These are phyloP conservation scores for Stichodactyla helianthus DNA, from an alignment of 64 coral and sea anemone genomes.

Conservation along the genomic window DNA sequence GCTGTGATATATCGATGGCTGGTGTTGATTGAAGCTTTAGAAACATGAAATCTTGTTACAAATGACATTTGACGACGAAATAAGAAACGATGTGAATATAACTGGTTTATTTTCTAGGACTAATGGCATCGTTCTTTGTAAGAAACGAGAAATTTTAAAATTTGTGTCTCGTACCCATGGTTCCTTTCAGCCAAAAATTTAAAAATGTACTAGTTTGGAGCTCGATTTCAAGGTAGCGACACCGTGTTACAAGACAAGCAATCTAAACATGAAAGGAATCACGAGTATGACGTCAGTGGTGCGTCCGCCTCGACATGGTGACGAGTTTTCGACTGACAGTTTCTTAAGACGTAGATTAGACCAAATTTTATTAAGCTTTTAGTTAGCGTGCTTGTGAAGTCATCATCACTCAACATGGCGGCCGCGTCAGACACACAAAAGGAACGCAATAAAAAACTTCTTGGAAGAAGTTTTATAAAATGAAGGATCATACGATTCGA, in stretches of 20 bases:
- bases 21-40: background rate
- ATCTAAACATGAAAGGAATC: background rate
- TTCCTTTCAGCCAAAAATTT: background rate
- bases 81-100: background rate
- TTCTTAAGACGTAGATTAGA: background rate
- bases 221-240: background rate
- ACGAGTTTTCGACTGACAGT: background rate
- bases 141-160: background rate
- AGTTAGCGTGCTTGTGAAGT: background rate
- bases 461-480: background rate
- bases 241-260: background rate
- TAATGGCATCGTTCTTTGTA: constrained; percentile 4
- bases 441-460: background rate
- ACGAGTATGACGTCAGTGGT: constrained; percentile 5
- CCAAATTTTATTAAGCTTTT: background rate
- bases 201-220: background rate
- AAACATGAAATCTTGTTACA: background rate
- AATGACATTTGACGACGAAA: background rate
- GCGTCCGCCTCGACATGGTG: constrained; percentile 7
- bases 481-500: background rate
- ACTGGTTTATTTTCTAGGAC: background rate
- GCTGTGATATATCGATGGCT: background rate
- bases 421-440: background rate
- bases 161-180: background rate
- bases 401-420: background rate